Evolutionary conservation across 2,888 invertebrate species (phyloP), one percentile per base, ranked within the genome.

Genomic region (Eristalis pertinax): DNA sequence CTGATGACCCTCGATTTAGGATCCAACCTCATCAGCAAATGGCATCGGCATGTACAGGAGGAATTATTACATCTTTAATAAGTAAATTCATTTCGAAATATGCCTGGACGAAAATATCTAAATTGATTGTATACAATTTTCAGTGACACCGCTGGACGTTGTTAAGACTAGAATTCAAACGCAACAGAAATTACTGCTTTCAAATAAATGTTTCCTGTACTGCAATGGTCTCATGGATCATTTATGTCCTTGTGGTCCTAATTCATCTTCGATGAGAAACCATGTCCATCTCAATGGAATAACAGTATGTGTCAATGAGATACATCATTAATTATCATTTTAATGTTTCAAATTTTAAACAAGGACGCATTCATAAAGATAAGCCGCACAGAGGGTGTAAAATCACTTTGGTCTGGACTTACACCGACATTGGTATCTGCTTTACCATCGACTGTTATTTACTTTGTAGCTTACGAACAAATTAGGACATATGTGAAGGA

Each of bases 211-310:
- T 93, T 99, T 98, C 92, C 94, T 99, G 8, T 99, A 98, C 93
- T 98, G 98, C 92, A 99, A 99, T 94, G 99, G 99, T 0, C 94
- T 99, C 13, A 99, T 99, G 99, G 99, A 99, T 93, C 99, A 99
- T 92, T 93, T 99, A 50, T 99, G 99, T 92, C 96, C 96, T 15
- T 98, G 98, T 93, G 94, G 95, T 22, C 92, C 94, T 1, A 92
- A 92, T 50, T 89, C 90, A 2, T 91, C 91, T 5, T 81, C 87
- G 29, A 83, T 78, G 8, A 86, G 81, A 26, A 72, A 91, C n/a
- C 93, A 94, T 83, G 94, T 94, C 41, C 97, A 97, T 90, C 98
- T 98, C 90, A 96, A 95, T 90, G 97, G 96, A 89, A 96, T 96
- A 73, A 91, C 96, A 90, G 96, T 96, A 94, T 92, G 93, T 92